A percentile compares a stretch with the other conserved stretches of the same genome.
Conservation (phyloP, 2,888 invertebrate genomes). For the Ommatoiulus sabulosus region DNA sequence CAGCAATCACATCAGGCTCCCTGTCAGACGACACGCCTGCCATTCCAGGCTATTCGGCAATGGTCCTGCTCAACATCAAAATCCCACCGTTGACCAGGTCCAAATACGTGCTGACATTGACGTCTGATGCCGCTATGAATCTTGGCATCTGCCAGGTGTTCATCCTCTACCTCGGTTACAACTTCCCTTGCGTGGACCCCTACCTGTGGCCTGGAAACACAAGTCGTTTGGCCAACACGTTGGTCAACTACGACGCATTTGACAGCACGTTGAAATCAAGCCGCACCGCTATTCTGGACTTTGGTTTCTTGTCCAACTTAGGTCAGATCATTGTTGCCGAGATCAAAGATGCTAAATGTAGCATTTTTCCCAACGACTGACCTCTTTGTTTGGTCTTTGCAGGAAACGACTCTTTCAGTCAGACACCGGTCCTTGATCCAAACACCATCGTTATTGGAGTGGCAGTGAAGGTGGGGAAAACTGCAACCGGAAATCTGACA, state of each 20-base stretch:
- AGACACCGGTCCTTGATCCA: not conserved
- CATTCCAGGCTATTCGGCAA: slow-evolving; percentile 26
- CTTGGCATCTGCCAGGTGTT: slow-evolving; percentile 42
- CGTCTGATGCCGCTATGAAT: not conserved
- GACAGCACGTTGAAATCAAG: not conserved
- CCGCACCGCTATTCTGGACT: slow-evolving; percentile 42
- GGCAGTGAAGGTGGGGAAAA: not conserved
- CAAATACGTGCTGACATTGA: slow-evolving; percentile 46
- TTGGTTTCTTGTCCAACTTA: slow-evolving; percentile 51
- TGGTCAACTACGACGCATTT: slow-evolving; percentile 41
- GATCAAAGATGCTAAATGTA: not conserved
- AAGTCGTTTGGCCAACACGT: slow-evolving; percentile 37
- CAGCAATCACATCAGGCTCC: not conserved
- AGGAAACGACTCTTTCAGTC: not conserved
- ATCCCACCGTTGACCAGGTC: slow-evolving; percentile 50
- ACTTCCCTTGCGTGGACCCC: slow-evolving; percentile 54
- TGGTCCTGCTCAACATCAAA: slow-evolving; percentile 42
- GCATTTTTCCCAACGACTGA: not conserved
- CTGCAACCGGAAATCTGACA: not conserved
- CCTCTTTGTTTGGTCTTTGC: not conserved
- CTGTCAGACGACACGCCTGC: not conserved
- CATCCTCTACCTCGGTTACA: slow-evolving; percentile 45
- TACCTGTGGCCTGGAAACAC: slow-evolving; percentile 44
- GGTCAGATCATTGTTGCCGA: slow-evolving; percentile 25
- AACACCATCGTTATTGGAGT: slow-evolving; percentile 55